Base-by-base conservation (phyloP, 2,797 vertebrate genomes). In the Cygnus olor region DNA sequence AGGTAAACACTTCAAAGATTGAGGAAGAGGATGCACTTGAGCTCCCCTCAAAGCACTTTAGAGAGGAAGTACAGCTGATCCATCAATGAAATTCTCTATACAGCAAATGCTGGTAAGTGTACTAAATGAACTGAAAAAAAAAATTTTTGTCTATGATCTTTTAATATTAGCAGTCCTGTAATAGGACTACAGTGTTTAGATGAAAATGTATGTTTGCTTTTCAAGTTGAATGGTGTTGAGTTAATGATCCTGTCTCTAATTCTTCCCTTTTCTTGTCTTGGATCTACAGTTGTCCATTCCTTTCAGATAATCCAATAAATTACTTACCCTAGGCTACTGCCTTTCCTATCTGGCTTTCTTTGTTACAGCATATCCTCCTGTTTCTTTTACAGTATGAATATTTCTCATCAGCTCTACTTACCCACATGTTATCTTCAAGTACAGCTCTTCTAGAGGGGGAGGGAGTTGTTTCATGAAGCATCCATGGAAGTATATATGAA, bases 1-100 rank as follows among this genome's bases (percentile, higher is more conserved):
- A 95, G 90, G 89, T 97, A 96, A 95, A 95, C 85, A 88, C 96
- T 95, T 95, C 95, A 96, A 95, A 96, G 95, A 94, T 27, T 96
- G 94, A 94, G 95, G 94, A 96, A 96, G 95, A 97, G 88, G 94
- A 95, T 96, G 45, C 69, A 73, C 90, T 96, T 97, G 94, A 96
- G 91, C 81, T 95, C 76, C 93, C 93, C 79, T 95, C 95, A 96
- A 76, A 97, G 94, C 95, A 87, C 91, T 97, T 95, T 95, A 96
- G 84, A 93, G 90, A 96, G 95, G 93, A 96, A 95, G 94, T 93
- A 94, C 95, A 96, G 27, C 94, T 95, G 95, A 94, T 72, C 74
- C 93, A 94, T 94, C 95, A 95, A 4, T 96, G 95, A 96, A 80
- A 96, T 90, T 93, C 90, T 87, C 93, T 96, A 80, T 90, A 94